phyloP scores from a whole-genome alignment of 2,113 vertebrate species.

The Apaloderma vittatum region DNA sequence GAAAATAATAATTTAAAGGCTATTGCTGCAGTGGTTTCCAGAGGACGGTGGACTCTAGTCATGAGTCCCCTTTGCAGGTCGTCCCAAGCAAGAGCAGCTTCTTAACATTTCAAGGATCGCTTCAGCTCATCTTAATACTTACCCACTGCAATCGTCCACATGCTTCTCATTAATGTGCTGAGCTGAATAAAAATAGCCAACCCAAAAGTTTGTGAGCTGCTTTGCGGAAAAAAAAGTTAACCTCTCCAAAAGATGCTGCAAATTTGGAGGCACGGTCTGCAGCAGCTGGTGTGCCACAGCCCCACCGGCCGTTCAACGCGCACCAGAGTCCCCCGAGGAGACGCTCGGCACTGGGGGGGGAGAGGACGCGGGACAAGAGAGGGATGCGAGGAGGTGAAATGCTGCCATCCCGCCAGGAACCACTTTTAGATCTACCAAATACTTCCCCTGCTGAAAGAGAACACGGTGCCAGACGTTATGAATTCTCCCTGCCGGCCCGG shows the following conservation, averaged over 20 bases:
- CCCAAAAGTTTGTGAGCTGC: not conserved
- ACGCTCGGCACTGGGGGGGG: not conserved
- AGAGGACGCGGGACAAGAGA: rapidly evolving
- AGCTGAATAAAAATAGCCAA: not conserved
- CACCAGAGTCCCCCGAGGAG: not conserved
- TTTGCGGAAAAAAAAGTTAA: not conserved
- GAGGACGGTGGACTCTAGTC: not conserved
- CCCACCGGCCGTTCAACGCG: not conserved
- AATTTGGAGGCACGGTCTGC: not conserved
- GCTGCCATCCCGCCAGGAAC: not conserved
- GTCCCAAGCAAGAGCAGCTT: not conserved
- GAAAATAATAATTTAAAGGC: not conserved
- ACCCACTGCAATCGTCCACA: not conserved
- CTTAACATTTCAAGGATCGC: not conserved
- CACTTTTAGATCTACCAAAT: rapidly evolving
- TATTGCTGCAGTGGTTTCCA: not conserved
- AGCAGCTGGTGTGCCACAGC: not conserved
- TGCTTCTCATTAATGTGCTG: not conserved
- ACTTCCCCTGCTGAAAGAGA: not conserved
- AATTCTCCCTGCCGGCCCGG: not conserved
- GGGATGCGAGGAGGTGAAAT: not conserved
- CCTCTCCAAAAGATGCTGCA: not conserved
- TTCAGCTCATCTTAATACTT: not conserved
- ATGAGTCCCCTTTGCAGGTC: not conserved
- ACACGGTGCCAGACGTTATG: rapidly evolving